Base-by-base conservation (phyloP, 2,113 vertebrate species). In the Nannobrachium achirus region DNA sequence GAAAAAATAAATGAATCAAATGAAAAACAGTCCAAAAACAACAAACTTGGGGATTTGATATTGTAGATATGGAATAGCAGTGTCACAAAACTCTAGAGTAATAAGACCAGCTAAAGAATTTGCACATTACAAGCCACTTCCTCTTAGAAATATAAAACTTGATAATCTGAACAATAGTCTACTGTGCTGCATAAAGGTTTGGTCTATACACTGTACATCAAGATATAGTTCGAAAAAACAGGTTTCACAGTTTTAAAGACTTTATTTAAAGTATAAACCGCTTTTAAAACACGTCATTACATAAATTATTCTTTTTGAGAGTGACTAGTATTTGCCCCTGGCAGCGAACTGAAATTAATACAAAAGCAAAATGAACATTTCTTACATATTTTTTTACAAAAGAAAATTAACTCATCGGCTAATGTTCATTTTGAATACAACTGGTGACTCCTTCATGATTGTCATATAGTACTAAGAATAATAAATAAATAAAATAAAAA, bases 221-320 rank as follows among this genome's bases (percentile, higher is more conserved):
- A 94, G 89, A 93, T 94, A 92, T 92, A 92, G 83, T 89, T 89
- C 72, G 90, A 93, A 93, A 95, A 96, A 93, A 94, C 94, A 94
- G 93, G 88, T 93, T 97, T 96, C 97, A 98, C 96, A 96, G 95
- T 99, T 99, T 98, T 98, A 99, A 97, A 97, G 95, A 99, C 97
- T 99, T 99, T 98, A 99, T 99, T 99, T 98, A 92, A 98, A 97
- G 96, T 98, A 99, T 97, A 99, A 99, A 99, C 96, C 94, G 95
- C 94, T 98, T 86, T 97, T 90, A 83, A 98, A 98, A 98, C 96
- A 97, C 96, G 97, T 98, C 98, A 95, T 97, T 99, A 97, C 97
- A 98, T 98, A 99, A 98, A 98, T 97, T 96, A 97, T 87, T 92
- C 58, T 92, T 97, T 97, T 90, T 95, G 93, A 95, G 94, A 95